These are phyloP conservation scores for Euplagia quadripunctaria DNA, from an alignment of 2,888 invertebrate genomes.

Conservation along the genomic window DNA sequence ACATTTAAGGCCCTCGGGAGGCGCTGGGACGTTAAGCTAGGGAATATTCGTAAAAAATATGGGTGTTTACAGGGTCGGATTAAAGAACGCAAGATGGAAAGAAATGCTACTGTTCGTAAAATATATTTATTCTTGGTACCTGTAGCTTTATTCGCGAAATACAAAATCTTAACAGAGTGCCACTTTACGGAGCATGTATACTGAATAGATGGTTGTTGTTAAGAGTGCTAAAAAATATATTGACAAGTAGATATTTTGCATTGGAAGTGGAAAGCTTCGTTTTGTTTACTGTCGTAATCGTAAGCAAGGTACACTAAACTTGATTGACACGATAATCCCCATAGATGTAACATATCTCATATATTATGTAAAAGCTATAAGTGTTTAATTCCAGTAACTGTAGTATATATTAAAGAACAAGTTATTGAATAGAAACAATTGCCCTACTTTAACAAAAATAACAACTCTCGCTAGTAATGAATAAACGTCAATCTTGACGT, in stretches of 20 bases:
- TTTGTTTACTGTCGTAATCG: background rate
- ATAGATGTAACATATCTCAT: background rate
- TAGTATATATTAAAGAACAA: background rate
- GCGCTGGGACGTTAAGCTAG: conserved; percentile 29
- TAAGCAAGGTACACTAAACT: background rate
- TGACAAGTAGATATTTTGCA: background rate
- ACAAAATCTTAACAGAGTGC: conserved; percentile 22
- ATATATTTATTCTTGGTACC: conserved; percentile 41
- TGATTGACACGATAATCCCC: background rate
- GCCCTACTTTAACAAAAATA: background rate
- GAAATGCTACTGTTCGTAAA: conserved; percentile 31
- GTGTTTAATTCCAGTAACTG: no score
- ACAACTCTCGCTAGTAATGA: no score
- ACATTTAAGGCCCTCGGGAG: conserved; percentile 34
- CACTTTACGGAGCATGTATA: conserved; percentile 13
- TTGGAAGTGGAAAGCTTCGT: background rate
- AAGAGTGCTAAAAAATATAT: background rate
- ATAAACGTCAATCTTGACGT: no score
- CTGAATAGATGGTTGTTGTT: background rate
- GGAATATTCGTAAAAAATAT: conserved; percentile 46
- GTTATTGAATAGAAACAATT: background rate
- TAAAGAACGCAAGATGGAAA: conserved; percentile 32
- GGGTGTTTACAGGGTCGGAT: conserved; percentile 47
- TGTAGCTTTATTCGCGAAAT: conserved; percentile 33
- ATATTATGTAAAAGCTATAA: background rate